Evolutionary conservation across 35 echinoderm and acorn worm genomes (phyloP).

Genomic region (Chiridota heheva): DNA sequence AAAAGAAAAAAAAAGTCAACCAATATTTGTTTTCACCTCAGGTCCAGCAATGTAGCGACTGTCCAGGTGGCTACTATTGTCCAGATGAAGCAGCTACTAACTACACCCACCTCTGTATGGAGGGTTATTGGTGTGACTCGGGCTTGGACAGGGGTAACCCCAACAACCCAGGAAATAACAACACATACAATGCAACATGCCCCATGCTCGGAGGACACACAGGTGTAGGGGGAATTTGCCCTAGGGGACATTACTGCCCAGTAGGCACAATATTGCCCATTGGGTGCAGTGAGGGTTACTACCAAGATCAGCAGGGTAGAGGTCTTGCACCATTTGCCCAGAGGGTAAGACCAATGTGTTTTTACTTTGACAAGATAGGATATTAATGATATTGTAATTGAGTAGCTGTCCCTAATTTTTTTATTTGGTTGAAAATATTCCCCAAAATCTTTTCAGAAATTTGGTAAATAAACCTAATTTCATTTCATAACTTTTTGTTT

Average conservation of each 20-base stretch:
- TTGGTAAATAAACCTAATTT: too few relatives aligned
- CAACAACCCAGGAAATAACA: conserved; percentile 59
- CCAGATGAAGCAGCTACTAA: conserved; percentile 55
- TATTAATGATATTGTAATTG: too few relatives aligned
- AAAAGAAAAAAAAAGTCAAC: too few relatives aligned
- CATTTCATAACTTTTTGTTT: too few relatives aligned
- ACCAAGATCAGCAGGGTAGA: conserved; percentile 88
- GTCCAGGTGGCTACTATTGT: conserved; percentile 85
- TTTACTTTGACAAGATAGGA: too few relatives aligned
- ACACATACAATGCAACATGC: conserved; percentile 89
- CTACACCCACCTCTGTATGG: conserved; percentile 57
- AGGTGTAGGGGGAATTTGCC: conserved; percentile 84
- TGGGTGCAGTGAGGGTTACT: conserved; percentile 73
- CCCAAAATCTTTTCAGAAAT: too few relatives aligned
- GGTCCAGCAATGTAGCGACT: conserved; percentile 91
- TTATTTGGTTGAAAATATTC: too few relatives aligned
- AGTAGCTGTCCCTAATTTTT: too few relatives aligned
- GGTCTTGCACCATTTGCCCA: conserved; percentile 75
- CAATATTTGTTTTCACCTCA: too few relatives aligned
- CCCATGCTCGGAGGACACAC: conserved; percentile 91
- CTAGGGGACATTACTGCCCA: conserved; percentile 72
- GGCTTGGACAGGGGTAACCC: conserved; percentile 80
- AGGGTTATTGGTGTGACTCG: conserved; percentile 94
- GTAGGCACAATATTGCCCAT: conserved; percentile 65
- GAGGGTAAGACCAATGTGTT: conserved; percentile 52